phyloP scores from a whole-genome alignment of 2,113 vertebrate genomes.

The Alosa alosa region DNA sequence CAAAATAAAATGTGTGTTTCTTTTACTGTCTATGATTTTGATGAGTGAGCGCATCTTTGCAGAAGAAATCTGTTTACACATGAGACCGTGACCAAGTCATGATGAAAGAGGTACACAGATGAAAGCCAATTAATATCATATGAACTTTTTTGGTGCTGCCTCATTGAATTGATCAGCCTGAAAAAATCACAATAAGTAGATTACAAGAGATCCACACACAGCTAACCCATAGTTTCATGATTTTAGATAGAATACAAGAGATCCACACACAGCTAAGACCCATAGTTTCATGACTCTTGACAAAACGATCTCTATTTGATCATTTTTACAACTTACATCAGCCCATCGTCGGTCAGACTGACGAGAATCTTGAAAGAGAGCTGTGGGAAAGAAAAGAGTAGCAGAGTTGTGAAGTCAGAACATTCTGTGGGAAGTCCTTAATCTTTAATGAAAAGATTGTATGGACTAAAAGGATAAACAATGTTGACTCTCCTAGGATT shows the following conservation, averaged over 20 bases:
- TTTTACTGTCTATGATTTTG: too few relatives aligned
- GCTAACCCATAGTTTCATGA: too few relatives aligned
- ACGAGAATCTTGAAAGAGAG: conserved; percentile 42
- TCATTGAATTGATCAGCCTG: too few relatives aligned
- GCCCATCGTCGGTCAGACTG: conserved; percentile 32
- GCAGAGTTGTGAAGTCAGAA: neutral
- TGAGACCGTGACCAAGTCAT: too few relatives aligned
- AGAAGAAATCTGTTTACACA: too few relatives aligned
- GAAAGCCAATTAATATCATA: too few relatives aligned
- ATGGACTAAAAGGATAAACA: neutral
- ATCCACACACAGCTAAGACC: neutral
- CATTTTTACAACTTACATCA: conserved; percentile 35
- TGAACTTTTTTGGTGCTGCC: too few relatives aligned
- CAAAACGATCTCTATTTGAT: neutral
- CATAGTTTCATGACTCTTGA: neutral
- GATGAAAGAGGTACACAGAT: too few relatives aligned
- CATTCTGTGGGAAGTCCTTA: neutral
- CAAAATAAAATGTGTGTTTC: too few relatives aligned
- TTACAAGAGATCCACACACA: too few relatives aligned
- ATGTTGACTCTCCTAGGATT: neutral
- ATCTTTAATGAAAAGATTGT: neutral
- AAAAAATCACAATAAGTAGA: neutral
- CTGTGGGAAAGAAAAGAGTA: conserved; percentile 26
- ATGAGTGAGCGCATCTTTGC: too few relatives aligned
- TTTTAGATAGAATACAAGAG: neutral